Base-by-base conservation (phyloP, 2,113 vertebrate genomes). In the Pedionomus torquatus region DNA sequence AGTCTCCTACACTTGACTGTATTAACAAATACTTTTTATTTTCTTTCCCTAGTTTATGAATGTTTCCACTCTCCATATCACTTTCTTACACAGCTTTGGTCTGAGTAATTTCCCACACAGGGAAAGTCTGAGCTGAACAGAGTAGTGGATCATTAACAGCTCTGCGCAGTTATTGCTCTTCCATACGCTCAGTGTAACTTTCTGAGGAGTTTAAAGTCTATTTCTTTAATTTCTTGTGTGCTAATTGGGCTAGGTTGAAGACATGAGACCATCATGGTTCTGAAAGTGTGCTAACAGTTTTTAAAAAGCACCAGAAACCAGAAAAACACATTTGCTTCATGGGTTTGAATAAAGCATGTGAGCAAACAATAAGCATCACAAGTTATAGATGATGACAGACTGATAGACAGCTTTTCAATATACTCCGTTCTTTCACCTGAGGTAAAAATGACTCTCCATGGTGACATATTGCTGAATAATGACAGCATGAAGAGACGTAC, bases 321-420 rank as follows among this genome's bases (percentile, higher is more conserved):
- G 74, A 75, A 93, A 75, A 97, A 80, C 51, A 94, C 87, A 77
- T 93, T 74, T 76, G 70, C 48, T 92, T 95, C 52, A 4, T 20
- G 10, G 9, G 17, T 85, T 66, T 97, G 86, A 93, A 92, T 89
- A 94, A 97, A 96, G 58, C 57, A 49, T 58, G 52, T 87, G 84
- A 95, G 48, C 44, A 68, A 91, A 79, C 58, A 72, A n/a, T 85
- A 93, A 89, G 61, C 82, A 87, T 90, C 65, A 92, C 81, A 82
- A 63, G 68, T 89, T 85, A 58, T 30, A 79, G 82, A 93, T 81
- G 89, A 92, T 92, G 83, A 93, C 93, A 88, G 81, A 60, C 43
- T 90, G 69, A 75, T 69, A 83, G 54, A 48, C 2, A 9, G 43
- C 28, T 87, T 94, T 97, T 83, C 39, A 52, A 64, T 84, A 46